Conservation (phyloP, 2,797 vertebrate species). For the Hemibagrus guttatus region DNA sequence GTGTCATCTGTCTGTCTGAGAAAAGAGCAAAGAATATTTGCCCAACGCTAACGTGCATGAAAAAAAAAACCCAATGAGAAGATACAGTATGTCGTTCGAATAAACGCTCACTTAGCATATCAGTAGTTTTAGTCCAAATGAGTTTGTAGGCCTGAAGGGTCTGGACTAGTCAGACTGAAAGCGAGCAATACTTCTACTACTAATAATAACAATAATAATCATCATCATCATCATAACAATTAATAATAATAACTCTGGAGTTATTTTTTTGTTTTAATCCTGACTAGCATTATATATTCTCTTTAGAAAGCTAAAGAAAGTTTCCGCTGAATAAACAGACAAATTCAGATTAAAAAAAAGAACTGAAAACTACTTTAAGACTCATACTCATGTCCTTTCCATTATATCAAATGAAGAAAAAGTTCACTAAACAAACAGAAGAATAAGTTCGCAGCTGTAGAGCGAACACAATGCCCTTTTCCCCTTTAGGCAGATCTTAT, state of each 20-base stretch:
- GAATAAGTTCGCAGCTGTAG: neutral
- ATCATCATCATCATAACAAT: neutral
- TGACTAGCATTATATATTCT: neutral
- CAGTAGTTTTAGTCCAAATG: neutral
- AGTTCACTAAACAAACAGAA: neutral
- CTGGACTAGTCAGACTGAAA: neutral
- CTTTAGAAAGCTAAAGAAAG: neutral
- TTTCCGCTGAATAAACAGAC: neutral
- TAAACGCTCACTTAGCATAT: neutral
- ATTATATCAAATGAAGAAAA: neutral
- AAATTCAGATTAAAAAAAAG: neutral
- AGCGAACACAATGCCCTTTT: constrained; percentile 15
- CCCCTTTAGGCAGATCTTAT: neutral
- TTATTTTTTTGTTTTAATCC: no score
- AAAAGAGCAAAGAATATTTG: constrained; percentile 36
- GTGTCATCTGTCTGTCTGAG: constrained; percentile 40
- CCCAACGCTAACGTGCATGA: constrained; percentile 10
- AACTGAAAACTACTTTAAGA: neutral
- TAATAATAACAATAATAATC: neutral
- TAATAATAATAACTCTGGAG: neutral
- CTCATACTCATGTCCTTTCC: neutral
- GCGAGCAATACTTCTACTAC: neutral
- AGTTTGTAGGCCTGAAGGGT: neutral
- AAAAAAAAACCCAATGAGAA: neutral
- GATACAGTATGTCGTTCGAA: neutral